A percentile compares a stretch with the other conserved stretches of the same genome.
Evolutionary conservation across 2,113 vertebrate genomes (phyloP).

Genomic region (Mus pahari): DNA sequence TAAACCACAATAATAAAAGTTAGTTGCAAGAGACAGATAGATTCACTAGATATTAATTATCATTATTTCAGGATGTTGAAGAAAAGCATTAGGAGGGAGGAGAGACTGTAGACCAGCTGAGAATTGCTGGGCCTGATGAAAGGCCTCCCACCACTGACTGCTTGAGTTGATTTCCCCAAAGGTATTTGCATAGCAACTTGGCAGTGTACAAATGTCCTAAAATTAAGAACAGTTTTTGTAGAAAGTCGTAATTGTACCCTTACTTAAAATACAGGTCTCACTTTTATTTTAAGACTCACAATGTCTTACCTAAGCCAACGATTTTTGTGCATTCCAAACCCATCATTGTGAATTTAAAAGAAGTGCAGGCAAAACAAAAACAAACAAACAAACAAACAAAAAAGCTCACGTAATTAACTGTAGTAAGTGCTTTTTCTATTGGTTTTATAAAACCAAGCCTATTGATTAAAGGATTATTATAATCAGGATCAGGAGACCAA

Average conservation of each 20-base stretch:
- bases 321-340: constrained; percentile 15
- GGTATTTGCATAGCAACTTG: constrained; percentile 72
- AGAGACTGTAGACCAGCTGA: constrained; percentile 46
- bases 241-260: constrained; percentile 64
- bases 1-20: constrained; percentile 21
- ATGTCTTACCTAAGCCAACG: constrained; percentile 47
- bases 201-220: constrained; percentile 71
- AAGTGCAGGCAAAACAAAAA: background rate
- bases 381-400: background rate
- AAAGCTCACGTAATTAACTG: background rate
- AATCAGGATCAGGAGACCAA: background rate
- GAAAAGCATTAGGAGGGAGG: constrained; percentile 52
- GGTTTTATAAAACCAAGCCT: constrained; percentile 52
- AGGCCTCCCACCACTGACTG: constrained; percentile 74
- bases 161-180: constrained; percentile 73
- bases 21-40: constrained; percentile 25
- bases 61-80: constrained; percentile 43
- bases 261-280: constrained; percentile 44
- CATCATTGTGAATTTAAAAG: constrained; percentile 60
- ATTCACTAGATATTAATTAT: constrained; percentile 52
- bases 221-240: constrained; percentile 60
- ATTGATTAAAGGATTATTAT: constrained; percentile 45
- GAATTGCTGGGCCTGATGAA: constrained; percentile 63
- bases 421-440: constrained; percentile 28
- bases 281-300: constrained; percentile 62